Conservation (phyloP, 2,888 invertebrate species). For the Troglohyphantes excavatus region DNA sequence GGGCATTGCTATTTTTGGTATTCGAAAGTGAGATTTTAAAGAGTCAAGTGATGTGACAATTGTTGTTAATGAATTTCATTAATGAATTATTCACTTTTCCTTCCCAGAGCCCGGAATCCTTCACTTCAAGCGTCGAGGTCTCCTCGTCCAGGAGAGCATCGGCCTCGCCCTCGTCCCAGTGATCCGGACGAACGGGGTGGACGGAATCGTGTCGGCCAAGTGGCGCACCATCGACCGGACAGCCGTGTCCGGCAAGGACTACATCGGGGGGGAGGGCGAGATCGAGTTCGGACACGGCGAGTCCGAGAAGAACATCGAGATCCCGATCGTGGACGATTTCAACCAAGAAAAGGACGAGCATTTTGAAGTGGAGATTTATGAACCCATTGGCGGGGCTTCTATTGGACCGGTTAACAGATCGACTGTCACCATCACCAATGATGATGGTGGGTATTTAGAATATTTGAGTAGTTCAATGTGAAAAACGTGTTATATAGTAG, state of each 20-base stretch:
- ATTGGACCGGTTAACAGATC: conserved; percentile 84
- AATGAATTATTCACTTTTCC: background rate
- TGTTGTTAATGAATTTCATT: no score
- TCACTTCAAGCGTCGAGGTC: conserved; percentile 85
- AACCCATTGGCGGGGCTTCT: conserved; percentile 83
- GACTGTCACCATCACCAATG: conserved; percentile 85
- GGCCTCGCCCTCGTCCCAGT: conserved; percentile 84
- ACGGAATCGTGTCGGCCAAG: conserved; percentile 84
- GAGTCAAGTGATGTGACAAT: no score
- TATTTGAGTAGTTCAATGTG: no score
- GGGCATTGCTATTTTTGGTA: conserved; percentile 71
- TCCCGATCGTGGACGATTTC: conserved; percentile 85
- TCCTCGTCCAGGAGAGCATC: conserved; percentile 85
- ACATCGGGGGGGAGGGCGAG: conserved; percentile 84
- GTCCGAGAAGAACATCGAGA: conserved; percentile 84
- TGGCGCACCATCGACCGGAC: conserved; percentile 85
- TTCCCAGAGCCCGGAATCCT: conserved; percentile 85
- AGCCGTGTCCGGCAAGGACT: conserved; percentile 85
- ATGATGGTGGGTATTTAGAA: conserved; percentile 84
- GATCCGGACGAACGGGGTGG: conserved; percentile 84
- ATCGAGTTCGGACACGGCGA: conserved; percentile 84
- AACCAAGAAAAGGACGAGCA: conserved; percentile 86
- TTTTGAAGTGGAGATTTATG: conserved; percentile 85
- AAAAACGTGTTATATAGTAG: no score
- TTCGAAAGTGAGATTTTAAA: background rate